Base-by-base conservation (phyloP, 2,797 vertebrate species). In the Sardinella longiceps region DNA sequence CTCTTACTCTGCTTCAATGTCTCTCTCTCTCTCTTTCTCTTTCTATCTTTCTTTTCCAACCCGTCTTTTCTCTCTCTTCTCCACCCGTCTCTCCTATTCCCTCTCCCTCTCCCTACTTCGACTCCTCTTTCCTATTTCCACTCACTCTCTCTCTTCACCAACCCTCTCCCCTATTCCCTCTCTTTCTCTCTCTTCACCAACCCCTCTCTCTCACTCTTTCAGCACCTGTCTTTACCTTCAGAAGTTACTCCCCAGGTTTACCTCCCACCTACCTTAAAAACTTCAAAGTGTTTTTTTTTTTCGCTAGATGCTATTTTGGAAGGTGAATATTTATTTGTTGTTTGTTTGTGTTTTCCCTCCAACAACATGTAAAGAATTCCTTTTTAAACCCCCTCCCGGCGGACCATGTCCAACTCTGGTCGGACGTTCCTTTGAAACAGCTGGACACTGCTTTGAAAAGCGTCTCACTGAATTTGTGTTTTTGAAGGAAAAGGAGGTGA, bases 231-330 rank as follows among this genome's bases (percentile, higher is more conserved):
- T 70, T 70, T 70, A 18, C 18, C 70, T 37, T 39, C 5, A 20
- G 15, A 43, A 43, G 37, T 18, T 23, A 23, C 18, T 23, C 70
- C 37, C 11, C 37, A 23, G 18, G 18, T 77, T 77, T 77, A 23
- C 70, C 37, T 39, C 70, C 70, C n/a, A 23, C 37, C 70, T 77
- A 10, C 46, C 46, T n/a, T 39, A 77, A 77, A 18, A 33, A 77
- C 70, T 77, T 77, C 70, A 77, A 77, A 77, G 70, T 18, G 1
- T 77, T 39, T 77, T 77, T 74, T 33, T 77, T 39, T 77, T 77
- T 74, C n/a, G 43, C 33, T 43, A 37, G 70, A 39, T 43, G 70
- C 20, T 77, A 39, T 77, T 77, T 77, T 39, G 43, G 6, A 77
- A 37, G 37, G 5, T 37, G 70, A 77, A 77, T 43, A 77, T 77